These are phyloP conservation scores for Corythoichthys haematopterus DNA, from an alignment of 2,113 vertebrate species.

Conservation along the genomic window DNA sequence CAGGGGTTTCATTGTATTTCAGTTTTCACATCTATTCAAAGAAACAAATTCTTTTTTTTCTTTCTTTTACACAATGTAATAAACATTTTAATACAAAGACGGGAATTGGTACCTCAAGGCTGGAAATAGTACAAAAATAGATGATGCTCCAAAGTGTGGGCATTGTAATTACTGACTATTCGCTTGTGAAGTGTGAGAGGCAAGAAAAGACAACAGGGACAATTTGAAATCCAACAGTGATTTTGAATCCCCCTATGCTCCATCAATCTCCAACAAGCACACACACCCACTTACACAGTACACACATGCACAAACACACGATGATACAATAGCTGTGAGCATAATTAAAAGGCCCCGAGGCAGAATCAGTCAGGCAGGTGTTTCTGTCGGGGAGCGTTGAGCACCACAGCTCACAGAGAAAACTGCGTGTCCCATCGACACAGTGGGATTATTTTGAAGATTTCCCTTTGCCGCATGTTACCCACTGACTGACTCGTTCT, in stretches of 20 bases:
- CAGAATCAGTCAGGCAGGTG: conserved; percentile 25
- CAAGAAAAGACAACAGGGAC: conserved; percentile 54
- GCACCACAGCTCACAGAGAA: neutral
- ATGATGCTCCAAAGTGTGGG: conserved; percentile 32
- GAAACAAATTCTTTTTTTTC: neutral
- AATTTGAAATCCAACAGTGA: conserved; percentile 44
- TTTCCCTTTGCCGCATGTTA: conserved; percentile 10
- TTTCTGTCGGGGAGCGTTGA: conserved; percentile 2
- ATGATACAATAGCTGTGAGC: conserved; percentile 24
- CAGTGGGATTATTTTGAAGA: conserved; percentile 15
- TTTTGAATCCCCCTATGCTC: conserved; percentile 21
- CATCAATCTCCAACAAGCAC: conserved; percentile 4
- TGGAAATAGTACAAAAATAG: conserved; percentile 15
- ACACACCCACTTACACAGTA: neutral
- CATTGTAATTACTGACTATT: conserved; percentile 53
- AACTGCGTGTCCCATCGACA: conserved; percentile 1
- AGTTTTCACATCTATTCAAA: neutral
- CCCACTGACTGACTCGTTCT: neutral
- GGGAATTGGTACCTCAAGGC: conserved; percentile 5
- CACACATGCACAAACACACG: conserved; percentile 6
- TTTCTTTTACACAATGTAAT: neutral
- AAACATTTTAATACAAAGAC: neutral
- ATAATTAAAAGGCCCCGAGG: conserved; percentile 49
- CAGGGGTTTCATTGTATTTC: neutral
- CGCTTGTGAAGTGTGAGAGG: conserved; percentile 42